Conservation (phyloP, 2,113 vertebrate genomes). For the Zosterops lateralis region DNA sequence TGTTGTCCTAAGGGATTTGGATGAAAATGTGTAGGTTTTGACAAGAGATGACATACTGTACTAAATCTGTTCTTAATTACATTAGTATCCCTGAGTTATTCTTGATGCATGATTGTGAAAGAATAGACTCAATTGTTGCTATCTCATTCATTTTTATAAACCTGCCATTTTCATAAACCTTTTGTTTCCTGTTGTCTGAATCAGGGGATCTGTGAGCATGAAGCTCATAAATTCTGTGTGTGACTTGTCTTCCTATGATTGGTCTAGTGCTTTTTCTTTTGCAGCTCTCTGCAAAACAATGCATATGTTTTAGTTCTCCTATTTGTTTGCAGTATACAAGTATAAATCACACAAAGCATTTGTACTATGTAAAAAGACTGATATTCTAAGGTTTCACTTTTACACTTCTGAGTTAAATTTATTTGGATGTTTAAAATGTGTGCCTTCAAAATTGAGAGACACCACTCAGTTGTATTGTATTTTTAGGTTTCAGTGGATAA, state of each 20-base stretch:
- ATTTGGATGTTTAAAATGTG: not conserved
- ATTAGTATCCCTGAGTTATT: not conserved
- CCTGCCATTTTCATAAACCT: not conserved
- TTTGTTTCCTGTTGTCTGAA: not conserved
- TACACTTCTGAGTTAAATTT: not conserved
- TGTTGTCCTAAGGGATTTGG: not conserved
- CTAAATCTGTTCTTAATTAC: not conserved
- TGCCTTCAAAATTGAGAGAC: not conserved
- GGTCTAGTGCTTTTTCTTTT: not conserved
- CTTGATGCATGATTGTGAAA: not conserved
- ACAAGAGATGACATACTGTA: not conserved
- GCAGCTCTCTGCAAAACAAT: not conserved
- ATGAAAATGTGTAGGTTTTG: not conserved
- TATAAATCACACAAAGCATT: not conserved
- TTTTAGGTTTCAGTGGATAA: conserved; percentile 94
- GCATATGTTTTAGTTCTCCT: not conserved
- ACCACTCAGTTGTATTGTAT: not conserved
- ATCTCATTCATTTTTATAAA: not conserved
- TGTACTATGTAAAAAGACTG: not conserved
- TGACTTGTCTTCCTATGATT: not conserved
- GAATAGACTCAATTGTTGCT: not conserved
- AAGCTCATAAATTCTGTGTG: not conserved
- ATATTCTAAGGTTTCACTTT: not conserved
- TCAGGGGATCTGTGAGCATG: not conserved
- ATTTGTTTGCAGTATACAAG: not conserved